Conservation (phyloP, 2,113 vertebrate species). For the Pelvicachromis taeniatus region DNA sequence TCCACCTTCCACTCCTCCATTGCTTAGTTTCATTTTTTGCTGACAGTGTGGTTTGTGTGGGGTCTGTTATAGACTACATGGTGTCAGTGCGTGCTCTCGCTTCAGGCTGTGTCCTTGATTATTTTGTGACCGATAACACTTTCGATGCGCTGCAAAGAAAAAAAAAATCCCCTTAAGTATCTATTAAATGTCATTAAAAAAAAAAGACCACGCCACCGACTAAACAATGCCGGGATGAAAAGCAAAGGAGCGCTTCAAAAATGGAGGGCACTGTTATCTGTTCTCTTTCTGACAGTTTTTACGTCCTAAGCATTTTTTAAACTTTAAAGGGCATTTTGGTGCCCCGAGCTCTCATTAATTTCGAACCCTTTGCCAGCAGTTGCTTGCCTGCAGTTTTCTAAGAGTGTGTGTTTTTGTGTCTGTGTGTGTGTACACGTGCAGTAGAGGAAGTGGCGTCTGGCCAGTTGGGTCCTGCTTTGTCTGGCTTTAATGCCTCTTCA, state of each 20-base stretch:
- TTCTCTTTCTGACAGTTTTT: neutral
- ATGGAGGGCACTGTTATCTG: neutral
- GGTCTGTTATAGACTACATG: neutral
- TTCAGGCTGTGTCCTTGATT: constrained; percentile 28
- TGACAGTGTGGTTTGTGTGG: constrained; percentile 2
- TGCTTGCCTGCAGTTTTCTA: constrained; percentile 47
- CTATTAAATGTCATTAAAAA: neutral
- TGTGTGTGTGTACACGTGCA: neutral
- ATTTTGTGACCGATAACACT: constrained; percentile 3
- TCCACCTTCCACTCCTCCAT: neutral
- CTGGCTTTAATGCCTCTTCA: constrained; percentile 59
- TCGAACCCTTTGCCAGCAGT: constrained; percentile 25
- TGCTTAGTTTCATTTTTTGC: constrained; percentile 22
- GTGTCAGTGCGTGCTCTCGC: constrained; percentile 10
- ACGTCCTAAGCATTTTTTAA: constrained; percentile 23
- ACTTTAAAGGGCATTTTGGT: constrained; percentile 42
- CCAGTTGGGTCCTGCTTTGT: constrained; percentile 49
- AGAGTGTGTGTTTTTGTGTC: neutral
- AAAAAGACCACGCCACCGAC: neutral
- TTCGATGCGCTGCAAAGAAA: neutral
- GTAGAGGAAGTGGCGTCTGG: constrained; percentile 54
- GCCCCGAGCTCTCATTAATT: constrained; percentile 35
- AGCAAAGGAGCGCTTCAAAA: neutral
- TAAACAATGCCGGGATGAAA: neutral
- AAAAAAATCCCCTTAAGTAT: neutral